Evolutionary conservation across 2,113 vertebrate genomes (phyloP), one percentile per base, ranked within the genome.

Genomic region (Collichthys lucidus): DNA sequence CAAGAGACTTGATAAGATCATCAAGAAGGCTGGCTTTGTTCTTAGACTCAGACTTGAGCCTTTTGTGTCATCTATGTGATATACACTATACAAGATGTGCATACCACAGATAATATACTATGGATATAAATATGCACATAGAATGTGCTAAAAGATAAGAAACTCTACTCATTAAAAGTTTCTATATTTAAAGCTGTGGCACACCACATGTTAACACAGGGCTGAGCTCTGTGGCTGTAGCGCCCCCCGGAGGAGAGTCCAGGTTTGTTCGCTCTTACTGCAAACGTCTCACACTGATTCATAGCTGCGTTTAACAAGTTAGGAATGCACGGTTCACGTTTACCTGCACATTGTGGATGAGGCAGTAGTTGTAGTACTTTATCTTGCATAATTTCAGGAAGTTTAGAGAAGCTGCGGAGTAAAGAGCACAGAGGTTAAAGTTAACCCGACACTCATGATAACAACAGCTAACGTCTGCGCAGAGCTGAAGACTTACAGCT

Each of bases 341-440:
- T 92, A 99, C 98, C 95, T 99, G 98, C 3, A 99, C 97, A 96
- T 96, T 99, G 92, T 99, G 96, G 93, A 99, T 91, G 80, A 99
- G 97, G 71, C 98, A 98, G 76, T 97, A 99, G 92, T 99, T 99
- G 92, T 99, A 99, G 86, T 97, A 97, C 79, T 99, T 99, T 89
- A 96, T 97, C 94, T 99, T 99, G 94, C 98, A 99, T 82, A 99
- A 94, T 86, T 99, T 99, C 92, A 99, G 87, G 78, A 99, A 99
- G 94, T 99, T 99, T 74, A 98, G 91, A 66, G 95, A 97, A 55
- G 97, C 98, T 99, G 94, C 20, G 94, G 92, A 91, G 10, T 65
- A 63, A 77, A 83, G 29, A 57, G 46, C 60, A 87, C 3, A 76
- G 14, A 68, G 15, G 40, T 22, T 40, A 2, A 11, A 11, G 8